A percentile compares a stretch with the other conserved stretches of the same genome.
Conservation (phyloP, 2,797 vertebrate genomes). For the Paratrypauchen microcephalus region DNA sequence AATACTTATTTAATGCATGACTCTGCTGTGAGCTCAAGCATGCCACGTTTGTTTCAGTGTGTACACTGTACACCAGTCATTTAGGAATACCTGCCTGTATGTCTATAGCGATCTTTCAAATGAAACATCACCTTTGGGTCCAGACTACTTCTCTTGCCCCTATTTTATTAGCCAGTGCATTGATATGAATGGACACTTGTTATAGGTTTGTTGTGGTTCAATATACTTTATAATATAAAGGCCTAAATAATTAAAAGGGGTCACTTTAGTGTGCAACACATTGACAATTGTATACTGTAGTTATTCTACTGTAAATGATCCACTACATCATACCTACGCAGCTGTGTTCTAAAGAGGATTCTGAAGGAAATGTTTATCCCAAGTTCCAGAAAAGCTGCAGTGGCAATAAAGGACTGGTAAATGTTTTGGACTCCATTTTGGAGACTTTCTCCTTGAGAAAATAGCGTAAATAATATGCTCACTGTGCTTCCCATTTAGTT, state of each 20-base stretch:
- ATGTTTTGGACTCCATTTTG: constrained; percentile 17
- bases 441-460: constrained; percentile 31
- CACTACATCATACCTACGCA: not conserved
- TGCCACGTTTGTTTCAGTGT: constrained; percentile 61
- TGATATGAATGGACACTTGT: constrained; percentile 25
- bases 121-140: constrained; percentile 27
- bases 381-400: not conserved
- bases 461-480: constrained; percentile 38
- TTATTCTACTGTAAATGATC: constrained; percentile 6
- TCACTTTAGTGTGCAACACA: not conserved
- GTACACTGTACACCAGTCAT: constrained; percentile 35
- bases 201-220: constrained; percentile 24
- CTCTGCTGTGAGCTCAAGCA: constrained; percentile 62
- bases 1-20: constrained; percentile 53
- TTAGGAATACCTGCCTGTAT: constrained; percentile 50
- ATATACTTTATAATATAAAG: constrained; percentile 22
- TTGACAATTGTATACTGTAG: constrained; percentile 9
- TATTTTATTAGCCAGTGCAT: constrained; percentile 38
- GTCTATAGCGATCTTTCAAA: constrained; percentile 42
- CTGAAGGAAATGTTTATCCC: not conserved
- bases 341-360: constrained; percentile 4
- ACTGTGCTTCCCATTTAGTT: constrained; percentile 42
- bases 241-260: constrained; percentile 10
- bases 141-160: constrained; percentile 19
- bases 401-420: constrained; percentile 57